phyloP scores from a whole-genome alignment of 2,113 vertebrate genomes.

The Phyllopteryx taeniolatus region DNA sequence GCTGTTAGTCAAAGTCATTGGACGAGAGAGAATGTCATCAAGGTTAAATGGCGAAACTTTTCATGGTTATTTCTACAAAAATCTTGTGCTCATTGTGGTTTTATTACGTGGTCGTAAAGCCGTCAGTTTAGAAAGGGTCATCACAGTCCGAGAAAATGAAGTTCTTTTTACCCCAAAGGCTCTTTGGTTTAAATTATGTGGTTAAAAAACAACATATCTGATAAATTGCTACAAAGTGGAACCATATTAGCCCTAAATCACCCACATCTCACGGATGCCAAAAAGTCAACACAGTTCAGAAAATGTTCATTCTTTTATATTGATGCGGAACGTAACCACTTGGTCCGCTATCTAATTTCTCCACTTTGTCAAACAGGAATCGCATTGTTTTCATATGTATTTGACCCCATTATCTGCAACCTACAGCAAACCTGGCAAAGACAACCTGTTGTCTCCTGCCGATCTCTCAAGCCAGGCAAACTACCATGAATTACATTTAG shows the following conservation, averaged over 20 bases:
- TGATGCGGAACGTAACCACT: neutral
- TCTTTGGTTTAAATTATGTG: constrained; percentile 26
- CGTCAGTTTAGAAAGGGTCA: constrained; percentile 8
- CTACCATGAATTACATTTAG: neutral
- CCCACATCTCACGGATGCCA: no score
- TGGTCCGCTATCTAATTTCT: neutral
- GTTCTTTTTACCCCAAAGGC: neutral
- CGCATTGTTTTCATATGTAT: neutral
- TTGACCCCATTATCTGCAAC: constrained; percentile 8
- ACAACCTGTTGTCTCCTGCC: constrained; percentile 8
- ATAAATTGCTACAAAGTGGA: neutral
- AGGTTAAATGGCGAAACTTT: constrained; percentile 8
- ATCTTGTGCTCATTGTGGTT: neutral
- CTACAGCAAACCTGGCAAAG: neutral
- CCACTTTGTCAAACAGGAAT: neutral
- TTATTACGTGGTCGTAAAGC: constrained; percentile 39
- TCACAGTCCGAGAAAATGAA: constrained; percentile 19
- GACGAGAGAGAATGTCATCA: neutral
- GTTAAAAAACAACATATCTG: neutral
- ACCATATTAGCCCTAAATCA: constrained; percentile 1
- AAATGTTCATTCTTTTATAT: no score
- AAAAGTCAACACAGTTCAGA: no score
- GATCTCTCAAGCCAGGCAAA: constrained; percentile 11
- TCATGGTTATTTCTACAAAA: constrained; percentile 1
- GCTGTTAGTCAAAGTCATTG: constrained; percentile 18